Evolutionary conservation across 2,113 vertebrate species (phyloP), one percentile per base, ranked within the genome.

Genomic region (Muntiacus muntjak): DNA sequence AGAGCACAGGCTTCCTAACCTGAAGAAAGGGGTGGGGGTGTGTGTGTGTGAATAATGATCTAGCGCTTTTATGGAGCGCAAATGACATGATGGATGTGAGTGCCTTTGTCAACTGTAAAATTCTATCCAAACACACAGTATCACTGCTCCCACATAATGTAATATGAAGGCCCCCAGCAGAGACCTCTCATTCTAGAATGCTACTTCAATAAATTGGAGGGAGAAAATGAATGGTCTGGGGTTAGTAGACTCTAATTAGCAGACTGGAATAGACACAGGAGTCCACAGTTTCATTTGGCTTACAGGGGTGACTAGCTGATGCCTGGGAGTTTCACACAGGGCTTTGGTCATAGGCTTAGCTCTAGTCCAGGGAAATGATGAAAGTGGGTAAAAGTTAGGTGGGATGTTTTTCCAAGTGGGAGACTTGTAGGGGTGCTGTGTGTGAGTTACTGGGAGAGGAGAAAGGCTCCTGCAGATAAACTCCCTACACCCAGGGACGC

Each of bases 151-250:
- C 54, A 90, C 47, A 67, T 12, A 79, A 87, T 19, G 19, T 76
- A 89, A 67, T 28, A 91, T 6, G n/a, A 92, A 93, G 87, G 40
- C 17, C 16, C 47, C 54, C 47, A 89, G 52, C 57, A 55, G 96
- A 89, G 64, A 36, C 43, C 74, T 76, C 92, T 96, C 93, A 79
- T 89, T 95, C 83, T 94, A 43, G 58, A 92, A 85, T 86, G 40
- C 67, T 79, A 60, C 85, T 94, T 94, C 74, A 81, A 83, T 58
- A 92, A 90, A 95, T 86, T 95, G 9, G 57, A 87, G 57, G 50
- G 47, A 94, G 71, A 74, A 94, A 96, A 93, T 67, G 57, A 95
- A 95, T 96, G 81, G 7, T 62, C 85, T 86, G 74, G 62, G 85
- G 81, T 86, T 79, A 82, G 81, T 23, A 45, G 90, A 71, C 58